Base-by-base conservation (phyloP, 2,113 vertebrate genomes). In the Dendrocopos noguchii region DNA sequence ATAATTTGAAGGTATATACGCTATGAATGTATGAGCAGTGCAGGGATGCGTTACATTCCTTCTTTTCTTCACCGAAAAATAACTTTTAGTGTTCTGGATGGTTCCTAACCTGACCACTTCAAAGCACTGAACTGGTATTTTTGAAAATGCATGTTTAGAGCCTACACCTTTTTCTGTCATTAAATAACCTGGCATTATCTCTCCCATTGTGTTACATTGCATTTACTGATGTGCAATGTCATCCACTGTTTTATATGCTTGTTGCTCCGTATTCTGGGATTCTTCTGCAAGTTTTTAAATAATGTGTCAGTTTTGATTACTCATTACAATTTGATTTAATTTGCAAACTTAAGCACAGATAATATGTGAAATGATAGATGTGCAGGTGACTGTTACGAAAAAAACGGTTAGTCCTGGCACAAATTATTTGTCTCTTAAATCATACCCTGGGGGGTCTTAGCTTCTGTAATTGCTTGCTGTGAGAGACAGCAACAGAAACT, bases 21-120 rank as follows among this genome's bases (percentile, higher is more conserved):
- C 12, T 28, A 22, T 1, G 1, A 34, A 73, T 34, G 2, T 44
- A 63, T 52, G 14, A 68, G 8, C 55, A 76, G 7, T 0, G 0
- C 31, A 72, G 60, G 36, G 60, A 7, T 6, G 29, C 64, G 3
- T 59, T 81, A 9, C 33, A 4, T 36, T 76, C 61, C 71, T 7
- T 44, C 4, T 71, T 65, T 9, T 1, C 5, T 56, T 75, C 2
- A 31, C 75, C 31, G 24, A 66, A 93, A 77, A 50, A 42, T 50
- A 31, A 57, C 12, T 2, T 20, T 12, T 60, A 6, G 15, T 75
- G 27, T 15, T 71, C 57, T 81, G 24, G 1, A 6, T 88, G 24
- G 2, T 67, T 88, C 21, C 47, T 88, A 64, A 34, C 29, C 10
- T 56, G 57, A 60, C 36, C 6, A 6, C 52, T 94, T 67, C 42